Base-by-base conservation (phyloP, 2,888 invertebrate genomes). In the Lasiommata megera region DNA sequence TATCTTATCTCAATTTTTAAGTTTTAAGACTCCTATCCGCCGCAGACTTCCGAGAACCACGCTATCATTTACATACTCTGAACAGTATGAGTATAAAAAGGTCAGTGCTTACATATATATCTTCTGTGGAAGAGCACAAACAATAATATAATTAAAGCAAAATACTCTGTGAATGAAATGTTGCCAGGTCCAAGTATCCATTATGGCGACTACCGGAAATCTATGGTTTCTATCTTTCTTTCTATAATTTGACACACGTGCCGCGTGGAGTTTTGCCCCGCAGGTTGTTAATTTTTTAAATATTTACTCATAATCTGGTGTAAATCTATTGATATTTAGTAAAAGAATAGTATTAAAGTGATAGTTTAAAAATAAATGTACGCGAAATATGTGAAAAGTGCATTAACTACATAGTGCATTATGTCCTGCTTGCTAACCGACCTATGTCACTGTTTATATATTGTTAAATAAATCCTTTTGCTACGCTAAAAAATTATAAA, bases 191-290 rank as follows among this genome's bases (percentile, higher is more conserved):
- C 60, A 74, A 82, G 82, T 76, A 71, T 57, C 50, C 50, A 79
- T 82, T 69, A 86, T 86, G 84, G 87, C 83, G 75, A 77, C 71
- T 65, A 72, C 72, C 84, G 86, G 88, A 88, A 86, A 77, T 80
- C 70, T 73, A 71, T 71, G 72, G 74, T 80, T 73, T 71, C 72
- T 82, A 80, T 84, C 84, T 73, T 82, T 85, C 86, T 88, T 90
- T 89, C 84, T 77, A 84, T 79, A 85, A 83, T 78, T 87, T 88
- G 87, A 85, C 88, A 88, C 89, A 89, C 91, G 91, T 90, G 90
- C 86, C 86, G 91, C 91, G 91, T 91, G 91, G 90, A 91, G 86
- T 88, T 82, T 85, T 81, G 66, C 82, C 86, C 72, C 91, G 89
- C 90, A 91, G 91, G 91, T 91, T 79, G 77, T 67, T 82, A 77